Evolutionary conservation across 1,140 invertebrate genomes (phyloP), one percentile per base, ranked within the genome.

Genomic region (Heliconius eleuchia): DNA sequence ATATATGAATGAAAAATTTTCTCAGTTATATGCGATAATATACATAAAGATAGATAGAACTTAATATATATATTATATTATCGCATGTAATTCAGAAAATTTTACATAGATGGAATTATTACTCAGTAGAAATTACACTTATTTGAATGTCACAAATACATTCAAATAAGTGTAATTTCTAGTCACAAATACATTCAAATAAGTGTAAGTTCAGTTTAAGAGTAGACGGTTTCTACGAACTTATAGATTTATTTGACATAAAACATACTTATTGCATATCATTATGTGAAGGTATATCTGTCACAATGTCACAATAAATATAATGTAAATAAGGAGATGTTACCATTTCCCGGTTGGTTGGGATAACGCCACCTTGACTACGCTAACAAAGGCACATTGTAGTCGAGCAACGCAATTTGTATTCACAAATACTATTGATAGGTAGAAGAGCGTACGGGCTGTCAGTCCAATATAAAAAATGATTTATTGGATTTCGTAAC

Each of bases 291-390:
- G 50, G 55, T 30, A 16, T 27, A 66, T 30, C 23, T 30, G 13
- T 66, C 13, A n/a, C n/a, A 9, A n/a, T 8, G 1, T 57, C n/a
- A 6, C 60, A 30, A 30, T 30, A 66, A 30, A 66, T 66, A 66
- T 66, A 66, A 66, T 30, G 23, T 66, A 27, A 27, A 88, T 87
- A 87, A 83, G 86, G 82, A 86, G 86, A 87, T 84, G 85, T 89
- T 88, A 89, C 86, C 88, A 88, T 88, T 88, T 81, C 81, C 81
- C 60, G 16, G 87, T 86, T 81, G 87, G 88, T 89, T 92, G 88
- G 88, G 86, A 87, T 90, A 85, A 86, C 82, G 88, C 89, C 89
- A 91, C 91, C 84, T 88, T 80, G 85, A 86, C 80, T 86, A 77
- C 81, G 82, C 82, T 82, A 86, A 89, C 85, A 90, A 87, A 88